Conservation (phyloP, 2,113 vertebrate species). For the Podarcis muralis region DNA sequence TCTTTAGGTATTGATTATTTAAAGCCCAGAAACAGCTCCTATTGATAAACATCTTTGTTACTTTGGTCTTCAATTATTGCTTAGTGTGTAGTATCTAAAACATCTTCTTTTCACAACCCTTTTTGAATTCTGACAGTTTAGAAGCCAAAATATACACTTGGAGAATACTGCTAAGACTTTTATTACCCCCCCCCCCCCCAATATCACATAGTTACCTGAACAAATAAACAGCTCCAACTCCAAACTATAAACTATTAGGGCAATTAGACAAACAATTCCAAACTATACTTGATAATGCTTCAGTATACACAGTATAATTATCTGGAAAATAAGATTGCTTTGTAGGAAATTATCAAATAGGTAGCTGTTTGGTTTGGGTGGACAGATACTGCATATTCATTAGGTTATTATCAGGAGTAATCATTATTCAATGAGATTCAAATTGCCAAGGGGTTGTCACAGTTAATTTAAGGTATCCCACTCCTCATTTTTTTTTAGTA, state of each 20-base stretch:
- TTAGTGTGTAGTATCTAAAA: background rate
- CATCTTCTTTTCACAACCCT: background rate
- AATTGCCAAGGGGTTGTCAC: conserved; percentile 13
- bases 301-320: background rate
- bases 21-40: background rate
- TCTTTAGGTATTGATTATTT: background rate
- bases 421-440: conserved; percentile 21
- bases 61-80: background rate
- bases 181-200: no score
- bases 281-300: background rate
- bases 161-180: background rate
- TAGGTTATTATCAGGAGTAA: conserved; percentile 9
- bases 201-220: background rate
- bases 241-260: background rate
- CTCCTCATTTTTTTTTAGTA: background rate
- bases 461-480: conserved; percentile 11
- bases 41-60: background rate
- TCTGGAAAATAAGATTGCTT: background rate
- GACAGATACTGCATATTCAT: conserved; percentile 19
- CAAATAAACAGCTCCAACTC: background rate
- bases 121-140: background rate
- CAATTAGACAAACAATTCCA: background rate
- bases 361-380: background rate
- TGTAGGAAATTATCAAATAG: background rate
- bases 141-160: background rate